Base-by-base conservation (phyloP, 2,888 invertebrate genomes). In the Phyto melanocephala region DNA sequence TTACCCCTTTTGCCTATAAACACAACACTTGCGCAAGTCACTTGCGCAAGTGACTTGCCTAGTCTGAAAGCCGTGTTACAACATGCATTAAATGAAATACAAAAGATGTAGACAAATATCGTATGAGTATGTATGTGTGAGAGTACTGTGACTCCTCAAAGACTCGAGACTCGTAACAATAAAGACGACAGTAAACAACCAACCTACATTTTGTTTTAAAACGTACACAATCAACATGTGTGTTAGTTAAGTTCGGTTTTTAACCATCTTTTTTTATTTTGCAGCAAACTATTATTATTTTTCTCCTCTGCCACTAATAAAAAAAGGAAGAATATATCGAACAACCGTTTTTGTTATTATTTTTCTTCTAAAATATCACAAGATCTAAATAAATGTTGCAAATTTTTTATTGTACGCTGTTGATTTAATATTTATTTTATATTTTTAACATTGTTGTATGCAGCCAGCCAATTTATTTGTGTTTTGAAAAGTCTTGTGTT, bases 291-390 rank as follows among this genome's bases (percentile, higher is more conserved):
- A 52, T 62, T 62, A 35, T 42, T 65, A 52, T 62, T 42, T 63
- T 47, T 20, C 2, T 45, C 7, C 45, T 45, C 24, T 40, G 62
- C 62, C 52, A 42, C 28, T n/a, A n/a, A 28, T 5, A 15, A 42
- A 54, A 37, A 56, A 47, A 58, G 42, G 45, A 52, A 62, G 68
- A 74, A 68, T 82, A 50, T 68, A 78, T 78, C 56, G 62, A 70
- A 78, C 28, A 47, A 50, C n/a, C 10, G 22, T 24, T 50, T 68
- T 58, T 28, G 6, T 74, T 54, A 17, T 60, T 60, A 24, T 17
- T 22, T n/a, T 37, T 58, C 24, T 58, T 47, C 37, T 40, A 60
- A 42, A 52, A 62, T 45, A 70, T 62, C 70, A 37, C 22, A 20
- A 68, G 52, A 77, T 77, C 70, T 70, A 52, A 28, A 47, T 67